These are phyloP conservation scores for Otocyon megalotis DNA, from an alignment of 2,113 vertebrate genomes.

Conservation along the genomic window DNA sequence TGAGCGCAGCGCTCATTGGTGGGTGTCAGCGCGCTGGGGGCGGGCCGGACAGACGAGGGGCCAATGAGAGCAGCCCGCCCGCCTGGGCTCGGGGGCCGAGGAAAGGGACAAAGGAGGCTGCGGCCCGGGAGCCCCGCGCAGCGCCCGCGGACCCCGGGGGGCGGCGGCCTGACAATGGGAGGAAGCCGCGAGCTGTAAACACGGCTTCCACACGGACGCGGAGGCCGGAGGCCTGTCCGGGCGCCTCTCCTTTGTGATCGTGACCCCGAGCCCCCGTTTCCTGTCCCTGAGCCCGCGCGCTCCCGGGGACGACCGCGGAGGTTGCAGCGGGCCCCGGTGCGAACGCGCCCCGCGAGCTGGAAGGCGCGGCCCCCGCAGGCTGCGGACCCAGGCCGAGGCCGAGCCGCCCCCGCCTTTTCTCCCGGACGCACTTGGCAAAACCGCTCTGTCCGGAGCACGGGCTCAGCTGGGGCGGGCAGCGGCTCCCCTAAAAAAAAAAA, in stretches of 20 bases:
- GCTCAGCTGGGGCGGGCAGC: background rate
- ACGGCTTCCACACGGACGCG: background rate
- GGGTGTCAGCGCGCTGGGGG: background rate
- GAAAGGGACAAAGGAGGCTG: background rate
- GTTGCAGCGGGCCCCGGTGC: too few relatives aligned
- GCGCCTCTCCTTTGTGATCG: background rate
- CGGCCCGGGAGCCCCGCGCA: background rate
- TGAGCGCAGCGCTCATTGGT: background rate
- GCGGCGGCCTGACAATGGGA: background rate
- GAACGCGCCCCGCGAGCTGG: too few relatives aligned
- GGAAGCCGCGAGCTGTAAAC: background rate
- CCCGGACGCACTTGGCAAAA: background rate
- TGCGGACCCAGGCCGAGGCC: too few relatives aligned
- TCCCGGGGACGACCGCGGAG: too few relatives aligned
- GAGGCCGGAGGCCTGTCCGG: background rate
- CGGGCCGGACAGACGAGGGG: background rate
- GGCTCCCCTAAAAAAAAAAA: too few relatives aligned
- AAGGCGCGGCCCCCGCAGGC: too few relatives aligned
- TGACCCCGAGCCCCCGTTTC: background rate
- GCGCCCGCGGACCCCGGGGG: accelerated
- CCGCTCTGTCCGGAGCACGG: background rate
- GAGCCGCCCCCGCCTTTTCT: background rate
- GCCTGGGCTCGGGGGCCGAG: background rate
- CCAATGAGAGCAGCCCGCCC: background rate
- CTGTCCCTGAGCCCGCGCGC: background rate